Conservation (phyloP, 2,113 vertebrate species). For the Heterocephalus glaber region DNA sequence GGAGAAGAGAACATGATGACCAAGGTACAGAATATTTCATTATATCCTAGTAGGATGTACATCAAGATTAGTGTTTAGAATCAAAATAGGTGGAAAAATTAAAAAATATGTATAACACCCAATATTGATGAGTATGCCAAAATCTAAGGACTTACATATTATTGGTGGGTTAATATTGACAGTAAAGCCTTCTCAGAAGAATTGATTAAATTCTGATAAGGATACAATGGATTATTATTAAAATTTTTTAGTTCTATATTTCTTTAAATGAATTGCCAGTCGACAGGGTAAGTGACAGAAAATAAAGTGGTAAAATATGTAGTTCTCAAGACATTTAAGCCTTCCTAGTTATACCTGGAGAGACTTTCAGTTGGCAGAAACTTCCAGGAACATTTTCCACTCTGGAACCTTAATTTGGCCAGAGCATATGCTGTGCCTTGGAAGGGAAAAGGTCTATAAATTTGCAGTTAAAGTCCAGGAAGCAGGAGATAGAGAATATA, state of each 20-base stretch:
- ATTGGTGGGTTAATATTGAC: not conserved
- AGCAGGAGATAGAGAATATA: not conserved
- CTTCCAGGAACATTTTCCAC: not conserved
- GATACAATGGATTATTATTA: not conserved
- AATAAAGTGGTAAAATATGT: not conserved
- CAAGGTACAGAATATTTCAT: constrained; percentile 69
- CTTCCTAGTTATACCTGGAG: not conserved
- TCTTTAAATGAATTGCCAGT: constrained; percentile 29
- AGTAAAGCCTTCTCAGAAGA: not conserved
- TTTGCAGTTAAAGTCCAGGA: constrained; percentile 5
- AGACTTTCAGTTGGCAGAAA: constrained; percentile 21
- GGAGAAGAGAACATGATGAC: constrained; percentile 95
- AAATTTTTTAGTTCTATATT: constrained; percentile 17
- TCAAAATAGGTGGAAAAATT: constrained; percentile 29
- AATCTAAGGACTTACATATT: not conserved
- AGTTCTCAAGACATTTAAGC: constrained; percentile 13
- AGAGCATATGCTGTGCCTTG: not conserved
- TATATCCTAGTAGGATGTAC: not conserved
- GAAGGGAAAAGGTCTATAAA: not conserved
- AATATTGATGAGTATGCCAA: not conserved
- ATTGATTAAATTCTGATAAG: constrained; percentile 14
- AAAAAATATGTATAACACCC: not conserved
- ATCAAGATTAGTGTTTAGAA: not conserved
- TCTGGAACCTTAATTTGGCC: constrained; percentile 21
- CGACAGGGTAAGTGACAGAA: constrained; percentile 3